Percentiles rank a stretch among this genome's conserved stretches.
phyloP scores from a whole-genome alignment of 2,888 invertebrate genomes.

The Philonicus albiceps region DNA sequence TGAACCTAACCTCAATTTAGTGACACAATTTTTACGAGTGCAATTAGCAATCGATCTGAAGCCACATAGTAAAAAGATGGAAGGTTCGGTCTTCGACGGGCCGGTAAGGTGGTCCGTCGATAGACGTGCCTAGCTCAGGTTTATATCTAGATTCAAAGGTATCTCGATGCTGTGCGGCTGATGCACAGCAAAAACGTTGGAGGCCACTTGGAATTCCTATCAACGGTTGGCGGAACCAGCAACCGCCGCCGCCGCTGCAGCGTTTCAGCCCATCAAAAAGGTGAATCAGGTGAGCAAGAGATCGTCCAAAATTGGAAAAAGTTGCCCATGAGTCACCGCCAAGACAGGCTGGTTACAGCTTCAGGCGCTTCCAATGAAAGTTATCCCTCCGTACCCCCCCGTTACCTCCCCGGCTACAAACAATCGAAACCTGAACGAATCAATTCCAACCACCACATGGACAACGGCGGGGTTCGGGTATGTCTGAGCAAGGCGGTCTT shows the following conservation, averaged over 20 bases:
- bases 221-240: not conserved
- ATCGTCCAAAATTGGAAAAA: slow-evolving; percentile 36
- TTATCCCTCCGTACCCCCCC: not conserved
- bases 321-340: slow-evolving; percentile 27
- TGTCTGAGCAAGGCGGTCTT: slow-evolving; percentile 21
- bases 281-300: slow-evolving; percentile 33
- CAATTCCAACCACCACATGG: slow-evolving; percentile 15
- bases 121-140: not conserved
- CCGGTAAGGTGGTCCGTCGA: not conserved
- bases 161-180: not conserved
- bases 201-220: not conserved
- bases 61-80: not conserved
- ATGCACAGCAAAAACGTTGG: not conserved
- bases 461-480: not conserved
- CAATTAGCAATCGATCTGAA: slow-evolving; percentile 7
- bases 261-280: not conserved
- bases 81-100: not conserved
- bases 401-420: not conserved
- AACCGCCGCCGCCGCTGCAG: not conserved
- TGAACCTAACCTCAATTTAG: slow-evolving; percentile 30
- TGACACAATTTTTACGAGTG: slow-evolving; percentile 31
- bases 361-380: slow-evolving; percentile 31
- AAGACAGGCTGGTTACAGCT: not conserved
- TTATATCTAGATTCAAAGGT: not conserved
- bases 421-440: slow-evolving; percentile 26